Percentiles rank a stretch among this genome's conserved stretches.
Conservation (phyloP, 2,888 invertebrate genomes). For the Eulithis prunata region DNA sequence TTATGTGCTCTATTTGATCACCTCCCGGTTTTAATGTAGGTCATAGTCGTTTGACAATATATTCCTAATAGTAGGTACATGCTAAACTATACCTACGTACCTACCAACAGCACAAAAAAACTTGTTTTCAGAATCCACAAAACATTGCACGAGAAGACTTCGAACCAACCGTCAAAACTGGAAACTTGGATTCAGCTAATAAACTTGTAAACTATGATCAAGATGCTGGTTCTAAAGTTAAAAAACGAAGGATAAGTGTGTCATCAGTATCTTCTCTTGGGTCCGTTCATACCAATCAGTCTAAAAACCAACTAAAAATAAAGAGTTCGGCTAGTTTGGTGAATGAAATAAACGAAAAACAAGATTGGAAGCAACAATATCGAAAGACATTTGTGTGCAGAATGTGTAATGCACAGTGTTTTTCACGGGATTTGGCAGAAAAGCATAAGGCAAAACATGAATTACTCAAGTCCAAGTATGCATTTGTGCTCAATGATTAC, state of each 20-base stretch:
- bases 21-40: too few relatives aligned
- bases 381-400: constrained; percentile 52
- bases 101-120: neutral
- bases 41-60: too few relatives aligned
- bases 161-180: neutral
- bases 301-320: neutral
- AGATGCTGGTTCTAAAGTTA: constrained; percentile 1
- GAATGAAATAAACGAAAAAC: constrained; percentile 1
- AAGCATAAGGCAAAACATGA: constrained; percentile 36
- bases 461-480: constrained; percentile 45
- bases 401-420: constrained; percentile 49
- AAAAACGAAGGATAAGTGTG: constrained; percentile 13
- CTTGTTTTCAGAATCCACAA: constrained; percentile 13
- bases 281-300: constrained; percentile 4
- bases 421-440: constrained; percentile 17
- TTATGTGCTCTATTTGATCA: too few relatives aligned
- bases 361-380: constrained; percentile 49
- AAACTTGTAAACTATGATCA: constrained; percentile 9
- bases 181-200: neutral
- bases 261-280: constrained; percentile 24
- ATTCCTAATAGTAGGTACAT: too few relatives aligned
- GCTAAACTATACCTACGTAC: neutral
- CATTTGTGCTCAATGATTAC: constrained; percentile 47
- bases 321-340: neutral
- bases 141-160: neutral